Evolutionary conservation across 2,888 invertebrate genomes (phyloP).

Genomic region (Resseliella maxima): DNA sequence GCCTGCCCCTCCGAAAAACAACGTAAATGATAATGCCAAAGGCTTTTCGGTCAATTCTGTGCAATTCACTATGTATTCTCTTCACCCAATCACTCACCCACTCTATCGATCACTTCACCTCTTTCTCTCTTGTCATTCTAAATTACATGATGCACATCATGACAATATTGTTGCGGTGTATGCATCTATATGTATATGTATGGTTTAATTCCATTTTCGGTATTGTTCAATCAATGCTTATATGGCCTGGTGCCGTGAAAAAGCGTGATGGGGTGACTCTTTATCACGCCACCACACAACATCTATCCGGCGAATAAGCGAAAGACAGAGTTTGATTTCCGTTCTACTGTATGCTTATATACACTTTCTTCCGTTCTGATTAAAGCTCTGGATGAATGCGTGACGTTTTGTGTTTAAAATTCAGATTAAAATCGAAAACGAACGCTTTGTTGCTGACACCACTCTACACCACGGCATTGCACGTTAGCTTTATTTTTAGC

Average conservation of each 20-base stretch:
- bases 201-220: neutral
- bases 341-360: neutral
- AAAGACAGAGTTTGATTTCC: neutral
- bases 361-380: constrained; percentile 21
- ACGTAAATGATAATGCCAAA: neutral
- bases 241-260: neutral
- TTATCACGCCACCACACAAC: neutral
- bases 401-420: constrained; percentile 20
- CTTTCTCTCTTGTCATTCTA: too few relatives aligned
- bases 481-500: neutral
- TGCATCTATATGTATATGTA: too few relatives aligned
- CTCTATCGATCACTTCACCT: too few relatives aligned
- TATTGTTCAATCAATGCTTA: neutral
- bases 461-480: neutral
- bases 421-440: neutral
- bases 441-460: neutral
- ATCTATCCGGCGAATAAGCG: neutral
- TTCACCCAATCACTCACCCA: too few relatives aligned
- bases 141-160: too few relatives aligned
- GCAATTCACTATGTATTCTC: too few relatives aligned
- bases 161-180: too few relatives aligned
- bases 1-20: too few relatives aligned
- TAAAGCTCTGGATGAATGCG: neutral
- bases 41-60: neutral
- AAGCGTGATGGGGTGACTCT: neutral